A percentile compares a stretch with the other conserved stretches of the same genome.
Conservation (phyloP, 1,140 invertebrate genomes). For the Carposina sasakii region DNA sequence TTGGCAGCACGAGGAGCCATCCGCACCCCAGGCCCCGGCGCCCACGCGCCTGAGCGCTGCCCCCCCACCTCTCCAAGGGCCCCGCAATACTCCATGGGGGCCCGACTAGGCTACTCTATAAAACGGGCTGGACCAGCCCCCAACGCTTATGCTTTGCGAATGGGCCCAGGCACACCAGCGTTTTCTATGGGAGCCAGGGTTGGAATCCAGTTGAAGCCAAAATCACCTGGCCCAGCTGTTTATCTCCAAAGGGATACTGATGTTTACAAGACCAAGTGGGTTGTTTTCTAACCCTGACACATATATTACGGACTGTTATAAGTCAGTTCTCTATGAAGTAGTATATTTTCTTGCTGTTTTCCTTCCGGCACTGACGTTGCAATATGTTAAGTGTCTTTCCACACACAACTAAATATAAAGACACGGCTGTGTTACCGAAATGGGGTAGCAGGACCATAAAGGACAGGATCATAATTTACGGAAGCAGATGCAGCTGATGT, state of each 20-base stretch:
- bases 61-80: slow-evolving; percentile 65
- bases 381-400: too few relatives aligned
- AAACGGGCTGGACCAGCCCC: slow-evolving; percentile 73
- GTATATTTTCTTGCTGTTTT: too few relatives aligned
- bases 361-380: too few relatives aligned
- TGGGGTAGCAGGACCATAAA: too few relatives aligned
- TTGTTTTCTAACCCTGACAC: not conserved
- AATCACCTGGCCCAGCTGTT: slow-evolving; percentile 75
- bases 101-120: slow-evolving; percentile 53
- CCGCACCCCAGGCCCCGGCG: slow-evolving; percentile 73
- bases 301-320: too few relatives aligned
- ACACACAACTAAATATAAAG: too few relatives aligned
- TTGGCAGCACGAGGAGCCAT: slow-evolving; percentile 24
- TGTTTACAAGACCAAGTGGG: slow-evolving; percentile 48
- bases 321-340: too few relatives aligned
- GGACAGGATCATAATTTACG: too few relatives aligned
- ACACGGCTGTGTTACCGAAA: too few relatives aligned
- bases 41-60: slow-evolving; percentile 68
- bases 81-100: slow-evolving; percentile 73
- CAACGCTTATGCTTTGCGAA: slow-evolving; percentile 73
- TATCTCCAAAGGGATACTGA: slow-evolving; percentile 64
- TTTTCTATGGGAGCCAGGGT: slow-evolving; percentile 58
- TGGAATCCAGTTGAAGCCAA: slow-evolving; percentile 33
- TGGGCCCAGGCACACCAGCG: slow-evolving; percentile 38
- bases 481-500: too few relatives aligned